Conservation (phyloP, 1,140 invertebrate genomes). For the Megathymus violae region DNA sequence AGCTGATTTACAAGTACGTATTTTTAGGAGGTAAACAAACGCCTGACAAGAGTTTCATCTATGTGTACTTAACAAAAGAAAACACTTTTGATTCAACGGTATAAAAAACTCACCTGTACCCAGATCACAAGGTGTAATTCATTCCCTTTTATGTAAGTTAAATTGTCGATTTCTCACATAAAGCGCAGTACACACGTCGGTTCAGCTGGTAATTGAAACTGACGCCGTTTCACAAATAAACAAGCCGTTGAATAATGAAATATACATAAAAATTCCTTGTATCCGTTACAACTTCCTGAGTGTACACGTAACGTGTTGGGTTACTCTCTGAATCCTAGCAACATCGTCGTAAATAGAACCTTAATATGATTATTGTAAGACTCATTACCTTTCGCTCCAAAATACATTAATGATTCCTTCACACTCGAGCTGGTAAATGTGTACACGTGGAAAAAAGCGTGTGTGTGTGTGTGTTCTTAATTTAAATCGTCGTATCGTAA, state of each 20-base stretch:
- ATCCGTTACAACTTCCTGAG: conserved; percentile 52
- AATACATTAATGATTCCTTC: conserved; percentile 38
- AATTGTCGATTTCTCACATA: conserved; percentile 1
- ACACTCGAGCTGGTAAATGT: conserved; percentile 34
- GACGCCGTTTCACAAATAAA: conserved; percentile 42
- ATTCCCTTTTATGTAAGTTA: conserved; percentile 13
- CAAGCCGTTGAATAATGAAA: conserved; percentile 46
- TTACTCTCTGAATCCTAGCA: conserved; percentile 18
- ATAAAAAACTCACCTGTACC: background rate
- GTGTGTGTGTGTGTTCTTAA: conserved; percentile 50
- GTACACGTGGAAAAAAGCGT: conserved; percentile 34
- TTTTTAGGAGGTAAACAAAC: no score
- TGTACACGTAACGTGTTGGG: conserved; percentile 34
- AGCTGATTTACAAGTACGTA: no score
- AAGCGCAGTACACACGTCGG: conserved; percentile 1
- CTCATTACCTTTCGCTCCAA: conserved; percentile 8
- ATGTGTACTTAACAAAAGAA: no score
- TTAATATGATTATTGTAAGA: conserved; percentile 16
- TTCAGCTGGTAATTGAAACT: conserved; percentile 23
- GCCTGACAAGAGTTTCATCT: no score
- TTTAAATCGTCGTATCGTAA: conserved; percentile 48
- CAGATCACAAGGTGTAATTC: conserved; percentile 3
- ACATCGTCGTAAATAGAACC: conserved; percentile 20
- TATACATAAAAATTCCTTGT: conserved; percentile 52
- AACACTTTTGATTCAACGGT: background rate